These are phyloP conservation scores for Centroberyx gerrardi DNA, from an alignment of 2,797 vertebrate genomes.

Conservation along the genomic window DNA sequence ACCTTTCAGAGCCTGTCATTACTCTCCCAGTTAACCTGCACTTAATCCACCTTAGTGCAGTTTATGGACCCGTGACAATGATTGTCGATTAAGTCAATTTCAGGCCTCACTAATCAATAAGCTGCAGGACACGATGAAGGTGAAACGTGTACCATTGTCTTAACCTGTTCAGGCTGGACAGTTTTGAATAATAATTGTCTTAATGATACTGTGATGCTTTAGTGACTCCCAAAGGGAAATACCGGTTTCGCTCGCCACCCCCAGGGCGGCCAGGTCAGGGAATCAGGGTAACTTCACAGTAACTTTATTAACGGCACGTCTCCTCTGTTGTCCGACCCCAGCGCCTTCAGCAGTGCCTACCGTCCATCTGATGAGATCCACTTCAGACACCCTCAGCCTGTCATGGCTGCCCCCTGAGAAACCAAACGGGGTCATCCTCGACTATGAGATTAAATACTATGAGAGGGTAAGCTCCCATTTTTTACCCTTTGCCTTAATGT, in stretches of 20 bases:
- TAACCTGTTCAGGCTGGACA: conserved; percentile 37
- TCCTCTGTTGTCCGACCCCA: conserved; percentile 65
- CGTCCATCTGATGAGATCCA: conserved; percentile 94
- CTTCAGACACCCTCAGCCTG: conserved; percentile 93
- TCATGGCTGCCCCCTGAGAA: conserved; percentile 97
- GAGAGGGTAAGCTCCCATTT: conserved; percentile 90
- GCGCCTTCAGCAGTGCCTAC: conserved; percentile 95
- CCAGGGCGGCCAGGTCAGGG: too few species aligned
- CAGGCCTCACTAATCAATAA: conserved; percentile 75
- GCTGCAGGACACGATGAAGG: conserved; percentile 59
- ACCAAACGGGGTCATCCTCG: conserved; percentile 97
- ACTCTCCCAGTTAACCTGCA: conserved; percentile 72
- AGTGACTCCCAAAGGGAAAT: background rate
- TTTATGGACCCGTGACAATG: conserved; percentile 75
- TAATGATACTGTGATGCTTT: background rate
- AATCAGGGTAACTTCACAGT: background rate
- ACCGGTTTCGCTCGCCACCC: too few species aligned
- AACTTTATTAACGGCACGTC: background rate
- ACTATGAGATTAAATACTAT: conserved; percentile 99
- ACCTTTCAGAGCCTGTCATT: conserved; percentile 68
- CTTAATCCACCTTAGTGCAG: conserved; percentile 70
- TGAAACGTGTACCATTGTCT: conserved; percentile 60
- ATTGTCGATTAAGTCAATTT: conserved; percentile 73
- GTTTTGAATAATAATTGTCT: conserved; percentile 57
- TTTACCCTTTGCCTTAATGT: conserved; percentile 17